These are phyloP conservation scores for Agrochola macilenta DNA, from an alignment of 2,888 invertebrate genomes.

Conservation along the genomic window DNA sequence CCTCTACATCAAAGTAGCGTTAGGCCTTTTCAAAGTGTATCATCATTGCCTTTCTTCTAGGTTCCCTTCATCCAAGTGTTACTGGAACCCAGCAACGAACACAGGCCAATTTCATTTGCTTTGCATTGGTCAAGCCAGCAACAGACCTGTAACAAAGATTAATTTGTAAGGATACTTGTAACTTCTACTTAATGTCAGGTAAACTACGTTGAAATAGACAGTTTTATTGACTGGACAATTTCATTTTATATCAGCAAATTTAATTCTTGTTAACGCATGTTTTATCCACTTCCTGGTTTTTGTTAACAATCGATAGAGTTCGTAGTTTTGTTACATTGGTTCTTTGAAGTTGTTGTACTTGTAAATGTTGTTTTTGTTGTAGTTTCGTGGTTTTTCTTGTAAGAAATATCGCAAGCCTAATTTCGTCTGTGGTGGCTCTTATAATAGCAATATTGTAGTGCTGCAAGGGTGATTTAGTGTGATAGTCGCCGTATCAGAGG, in stretches of 20 bases:
- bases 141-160: background rate
- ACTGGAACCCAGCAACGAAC: background rate
- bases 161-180: background rate
- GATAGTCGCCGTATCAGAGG: constrained; percentile 47
- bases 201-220: background rate
- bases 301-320: constrained; percentile 5
- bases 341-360: too few relatives aligned
- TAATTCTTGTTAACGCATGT: background rate
- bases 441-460: constrained; percentile 46
- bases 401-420: too few relatives aligned
- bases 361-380: too few relatives aligned
- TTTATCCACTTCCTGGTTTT: constrained; percentile 37
- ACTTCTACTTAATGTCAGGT: constrained; percentile 9
- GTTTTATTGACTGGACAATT: constrained; percentile 25
- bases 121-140: background rate
- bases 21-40: background rate
- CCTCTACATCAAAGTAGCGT: background rate
- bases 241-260: constrained; percentile 16
- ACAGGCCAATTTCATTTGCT: background rate
- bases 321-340: background rate
- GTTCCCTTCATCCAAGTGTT: background rate
- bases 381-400: background rate
- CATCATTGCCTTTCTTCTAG: background rate
- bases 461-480: constrained; percentile 58
- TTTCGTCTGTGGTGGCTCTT: constrained; percentile 11